Base-by-base conservation (phyloP, 2,888 invertebrate species). In the Brachylomia viminalis region DNA sequence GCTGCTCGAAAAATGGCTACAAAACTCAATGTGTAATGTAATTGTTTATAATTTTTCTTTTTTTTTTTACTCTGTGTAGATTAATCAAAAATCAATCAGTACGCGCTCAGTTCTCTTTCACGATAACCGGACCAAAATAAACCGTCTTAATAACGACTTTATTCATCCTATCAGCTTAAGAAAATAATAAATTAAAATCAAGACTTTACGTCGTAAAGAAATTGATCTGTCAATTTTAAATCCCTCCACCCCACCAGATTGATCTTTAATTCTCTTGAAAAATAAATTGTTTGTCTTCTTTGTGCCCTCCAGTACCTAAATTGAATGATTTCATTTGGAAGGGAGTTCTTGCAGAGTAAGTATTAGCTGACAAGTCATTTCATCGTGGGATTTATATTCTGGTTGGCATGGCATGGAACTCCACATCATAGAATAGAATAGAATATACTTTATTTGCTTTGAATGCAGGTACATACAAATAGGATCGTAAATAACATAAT, bases 151-250 rank as follows among this genome's bases (percentile, higher is more conserved):
- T 61, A 77, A 67, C 49, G 58, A 54, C 33, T 72, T 68, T 58
- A 66, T 17, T 68, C 66, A 56, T 45, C 71, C 38, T 56, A 67
- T 79, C 68, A 69, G 67, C 62, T 58, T 72, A 69, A 42, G 67
- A 72, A 76, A 47, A 77, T 82, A 82, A 85, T 85, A 85, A 85
- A 85, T 87, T 85, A 70, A 79, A 82, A 69, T 77, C 77, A 72
- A 75, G 71, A 69, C 73, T 85, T 77, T 59, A 47, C 61, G 38
- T 64, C 66, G 64, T 67, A 80, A 80, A 67, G 83, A 79, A 87
- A 87, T 87, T 86, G 87, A 77, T 72, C 79, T 75, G 79, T 74
- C 79, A 74, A 79, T 77, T 75, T 79, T 54, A 79, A 84, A 82
- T 79, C 84, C 64, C 42, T 61, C 33, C 15, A 56, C 33, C 20